phyloP scores from a whole-genome alignment of 2,888 invertebrate genomes.

The Tenthredo mesomela region DNA sequence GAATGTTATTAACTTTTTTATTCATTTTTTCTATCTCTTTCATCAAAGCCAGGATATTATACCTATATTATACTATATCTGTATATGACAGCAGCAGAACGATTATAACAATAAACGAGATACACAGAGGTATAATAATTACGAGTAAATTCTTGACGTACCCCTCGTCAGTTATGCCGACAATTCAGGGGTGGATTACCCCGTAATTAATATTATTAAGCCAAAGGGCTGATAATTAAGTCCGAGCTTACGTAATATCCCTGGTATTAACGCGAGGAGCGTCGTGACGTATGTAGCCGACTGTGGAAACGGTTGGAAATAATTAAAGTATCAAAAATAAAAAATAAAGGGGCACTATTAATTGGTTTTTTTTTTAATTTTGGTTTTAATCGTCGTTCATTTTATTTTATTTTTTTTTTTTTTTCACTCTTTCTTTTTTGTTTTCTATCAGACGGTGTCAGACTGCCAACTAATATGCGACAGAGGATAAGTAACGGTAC shows the following conservation, averaged over 20 bases:
- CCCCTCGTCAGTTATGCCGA: constrained; percentile 33
- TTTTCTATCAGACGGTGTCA: constrained; percentile 77
- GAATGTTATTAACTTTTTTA: neutral
- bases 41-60: neutral
- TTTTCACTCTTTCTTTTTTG: neutral
- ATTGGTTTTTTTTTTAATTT: neutral
- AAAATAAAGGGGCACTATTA: neutral
- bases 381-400: neutral
- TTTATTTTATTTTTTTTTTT: neutral
- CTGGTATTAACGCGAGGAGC: neutral
- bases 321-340: neutral
- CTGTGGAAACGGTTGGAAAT: neutral
- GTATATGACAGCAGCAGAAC: neutral
- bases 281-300: neutral
- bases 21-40: neutral
- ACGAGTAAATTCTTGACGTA: constrained; percentile 14
- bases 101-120: constrained; percentile 17
- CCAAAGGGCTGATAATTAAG: constrained; percentile 29
- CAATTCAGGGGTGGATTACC: constrained; percentile 19
- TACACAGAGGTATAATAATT: neutral
- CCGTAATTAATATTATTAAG: constrained; percentile 21
- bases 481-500: constrained; percentile 80
- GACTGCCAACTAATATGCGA: constrained; percentile 80
- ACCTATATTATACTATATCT: too few species aligned
- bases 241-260: constrained; percentile 16